Base-by-base conservation (phyloP, 2,113 vertebrate species). In the Phycodurus eques region DNA sequence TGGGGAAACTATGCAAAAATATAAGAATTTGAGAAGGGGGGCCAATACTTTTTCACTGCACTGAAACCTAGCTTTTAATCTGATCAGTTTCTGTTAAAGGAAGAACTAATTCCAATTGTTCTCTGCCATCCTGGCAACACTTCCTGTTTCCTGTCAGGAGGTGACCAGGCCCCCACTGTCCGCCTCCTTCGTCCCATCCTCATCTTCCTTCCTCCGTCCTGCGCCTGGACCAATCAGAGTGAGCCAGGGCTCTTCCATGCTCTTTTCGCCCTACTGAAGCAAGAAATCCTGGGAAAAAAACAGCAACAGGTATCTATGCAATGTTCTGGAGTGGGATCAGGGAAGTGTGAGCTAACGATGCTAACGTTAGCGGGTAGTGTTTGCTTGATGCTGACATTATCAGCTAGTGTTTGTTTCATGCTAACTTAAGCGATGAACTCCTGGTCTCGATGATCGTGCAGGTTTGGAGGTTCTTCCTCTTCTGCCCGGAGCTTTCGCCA, bases 221-320 rank as follows among this genome's bases (percentile, higher is more conserved):
- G 95, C 94, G 42, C 96, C 95, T 0, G 96, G 97, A 64, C 96
- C 96, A 71, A 94, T 99, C 63, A 94, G 96, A 27, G 88, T 95
- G 0, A 93, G 94, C 0, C 93, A 94, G 0, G 90, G 95, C 57
- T 96, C 97, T 9, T 95, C 98, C 73, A 39, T 39, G 4, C 95
- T 98, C 71, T 98, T 98, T 73, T 80, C 95, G 6, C 97, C 97
- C 0, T 98, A 99, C 89, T 98, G 72, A 86, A 57, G 6, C 35
- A 8, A 27, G 72, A 59, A 62, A 44, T 5, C 39, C 35, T 20
- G 35, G 20, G 22, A 27, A 27, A n/a, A 27, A 8, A 11, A 27
- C 22, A 1, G 4, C 56, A 9, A 13, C 22, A 12, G 56, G 56
- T 27, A 27, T 31, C 54, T 7, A 27, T 27, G 9, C n/a, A 20